These are phyloP conservation scores for Dromius quadrimaculatus DNA, from an alignment of 2,888 invertebrate genomes.

Conservation along the genomic window DNA sequence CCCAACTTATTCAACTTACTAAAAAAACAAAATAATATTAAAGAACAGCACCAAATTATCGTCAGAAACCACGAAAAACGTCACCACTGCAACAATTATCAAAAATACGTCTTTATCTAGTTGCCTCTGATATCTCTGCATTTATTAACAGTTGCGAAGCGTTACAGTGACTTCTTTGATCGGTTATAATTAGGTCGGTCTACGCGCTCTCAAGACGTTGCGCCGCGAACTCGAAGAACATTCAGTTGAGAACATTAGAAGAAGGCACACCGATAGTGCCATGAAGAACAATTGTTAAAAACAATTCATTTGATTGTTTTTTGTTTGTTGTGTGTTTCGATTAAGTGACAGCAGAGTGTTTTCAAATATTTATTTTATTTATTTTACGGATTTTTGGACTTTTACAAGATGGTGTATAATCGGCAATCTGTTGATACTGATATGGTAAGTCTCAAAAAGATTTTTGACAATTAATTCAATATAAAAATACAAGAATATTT, in stretches of 20 bases:
- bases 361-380: background rate
- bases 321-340: background rate
- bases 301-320: background rate
- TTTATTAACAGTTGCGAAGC: constrained; percentile 24
- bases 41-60: background rate
- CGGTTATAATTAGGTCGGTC: constrained; percentile 43
- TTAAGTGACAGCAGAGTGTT: background rate
- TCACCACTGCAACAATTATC: background rate
- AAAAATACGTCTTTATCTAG: background rate
- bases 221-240: constrained; percentile 32
- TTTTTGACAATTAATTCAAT: background rate
- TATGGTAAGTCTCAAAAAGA: constrained; percentile 25
- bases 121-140: background rate
- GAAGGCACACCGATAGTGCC: background rate
- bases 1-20: background rate
- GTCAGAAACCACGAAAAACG: background rate
- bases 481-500: too few species aligned
- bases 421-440: constrained; percentile 32
- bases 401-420: constrained; percentile 38
- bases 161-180: constrained; percentile 22
- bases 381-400: constrained; percentile 16
- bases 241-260: constrained; percentile 37
- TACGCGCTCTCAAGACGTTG: background rate
- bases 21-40: background rate
- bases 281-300: constrained; percentile 3